These are phyloP conservation scores for Cyprichromis sp. DNA, from an alignment of 2,113 vertebrate species.

Conservation along the genomic window DNA sequence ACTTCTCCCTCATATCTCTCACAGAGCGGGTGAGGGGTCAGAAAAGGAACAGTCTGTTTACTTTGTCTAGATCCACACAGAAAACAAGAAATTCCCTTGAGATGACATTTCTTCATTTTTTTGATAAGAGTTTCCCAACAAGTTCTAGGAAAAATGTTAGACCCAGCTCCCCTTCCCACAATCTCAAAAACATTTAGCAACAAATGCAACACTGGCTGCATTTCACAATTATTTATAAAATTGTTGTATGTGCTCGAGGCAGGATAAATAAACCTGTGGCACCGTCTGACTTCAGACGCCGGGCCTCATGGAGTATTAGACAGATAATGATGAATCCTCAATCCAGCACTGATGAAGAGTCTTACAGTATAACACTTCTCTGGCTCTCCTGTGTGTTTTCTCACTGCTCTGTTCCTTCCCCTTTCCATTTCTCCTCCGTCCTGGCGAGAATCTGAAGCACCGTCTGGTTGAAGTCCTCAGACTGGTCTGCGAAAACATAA, in stretches of 20 bases:
- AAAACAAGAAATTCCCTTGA: neutral
- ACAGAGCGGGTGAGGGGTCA: slow-evolving; percentile 6
- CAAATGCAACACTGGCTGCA: neutral
- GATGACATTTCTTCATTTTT: neutral
- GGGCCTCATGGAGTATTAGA: neutral
- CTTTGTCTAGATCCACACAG: neutral
- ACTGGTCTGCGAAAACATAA: slow-evolving; percentile 92
- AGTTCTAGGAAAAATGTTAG: neutral
- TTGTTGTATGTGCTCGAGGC: neutral
- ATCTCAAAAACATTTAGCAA: neutral
- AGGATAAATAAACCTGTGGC: neutral
- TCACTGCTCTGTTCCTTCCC: neutral
- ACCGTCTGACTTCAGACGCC: neutral
- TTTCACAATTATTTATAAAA: slow-evolving; percentile 49
- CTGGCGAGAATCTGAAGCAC: slow-evolving; percentile 81
- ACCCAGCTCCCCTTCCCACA: neutral
- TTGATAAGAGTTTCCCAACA: neutral
- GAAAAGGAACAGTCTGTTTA: neutral
- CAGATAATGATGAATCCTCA: neutral
- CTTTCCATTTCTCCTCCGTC: slow-evolving; percentile 34
- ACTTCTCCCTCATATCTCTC: slow-evolving; percentile 4
- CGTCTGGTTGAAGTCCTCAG: slow-evolving; percentile 89
- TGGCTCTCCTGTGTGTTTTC: neutral
- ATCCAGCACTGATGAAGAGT: neutral
- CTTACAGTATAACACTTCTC: neutral